These are phyloP conservation scores for Elephas maximus DNA, from an alignment of 2,113 vertebrate species.

Conservation along the genomic window DNA sequence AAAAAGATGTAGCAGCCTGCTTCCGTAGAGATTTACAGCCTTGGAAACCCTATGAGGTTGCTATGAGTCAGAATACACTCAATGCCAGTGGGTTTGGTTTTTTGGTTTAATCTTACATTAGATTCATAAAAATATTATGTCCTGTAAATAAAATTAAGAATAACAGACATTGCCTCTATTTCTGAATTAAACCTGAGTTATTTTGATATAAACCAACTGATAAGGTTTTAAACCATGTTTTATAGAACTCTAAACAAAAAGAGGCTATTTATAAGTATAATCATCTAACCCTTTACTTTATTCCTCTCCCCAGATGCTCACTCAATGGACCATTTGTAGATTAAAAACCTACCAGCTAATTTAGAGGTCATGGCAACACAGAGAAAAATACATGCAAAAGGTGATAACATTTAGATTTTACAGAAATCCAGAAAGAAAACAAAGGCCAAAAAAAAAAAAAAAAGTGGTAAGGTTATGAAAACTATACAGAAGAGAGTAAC, in stretches of 20 bases:
- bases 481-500: neutral
- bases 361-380: neutral
- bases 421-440: neutral
- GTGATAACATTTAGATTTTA: conserved; percentile 30
- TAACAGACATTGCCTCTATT: neutral
- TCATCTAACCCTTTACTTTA: neutral
- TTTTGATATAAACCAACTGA: neutral
- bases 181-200: neutral
- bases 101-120: too few relatives aligned
- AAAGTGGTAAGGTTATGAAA: neutral
- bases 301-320: neutral
- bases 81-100: too few relatives aligned
- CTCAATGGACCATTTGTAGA: neutral
- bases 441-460: neutral
- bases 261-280: neutral
- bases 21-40: too few relatives aligned
- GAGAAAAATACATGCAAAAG: conserved; percentile 42
- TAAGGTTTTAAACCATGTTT: neutral
- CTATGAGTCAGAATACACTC: too few relatives aligned
- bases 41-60: too few relatives aligned
- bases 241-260: neutral
- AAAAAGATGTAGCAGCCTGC: too few relatives aligned
- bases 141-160: neutral
- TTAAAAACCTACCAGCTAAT: neutral
- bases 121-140: neutral